Evolutionary conservation across 2,888 invertebrate species (phyloP).

Genomic region (Smittia aterrima): DNA sequence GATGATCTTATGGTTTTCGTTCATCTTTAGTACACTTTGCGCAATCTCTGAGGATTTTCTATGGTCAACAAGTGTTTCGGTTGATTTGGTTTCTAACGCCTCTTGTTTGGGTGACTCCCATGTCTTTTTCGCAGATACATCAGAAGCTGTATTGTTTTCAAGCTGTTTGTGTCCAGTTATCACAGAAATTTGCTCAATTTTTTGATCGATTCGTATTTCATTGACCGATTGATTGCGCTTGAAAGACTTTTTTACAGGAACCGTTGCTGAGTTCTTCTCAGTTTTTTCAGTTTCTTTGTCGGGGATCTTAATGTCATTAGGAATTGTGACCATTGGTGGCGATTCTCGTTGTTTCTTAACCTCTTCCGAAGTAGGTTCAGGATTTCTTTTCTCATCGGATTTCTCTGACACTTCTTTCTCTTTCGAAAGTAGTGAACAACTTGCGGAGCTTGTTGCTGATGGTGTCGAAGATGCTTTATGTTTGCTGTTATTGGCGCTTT

Average conservation of each 20-base stretch:
- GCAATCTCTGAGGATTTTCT: slow-evolving; percentile 1
- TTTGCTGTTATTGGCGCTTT: slow-evolving; percentile 34
- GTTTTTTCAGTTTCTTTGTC: not conserved
- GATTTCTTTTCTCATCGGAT: not conserved
- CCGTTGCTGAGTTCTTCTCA: slow-evolving; percentile 7
- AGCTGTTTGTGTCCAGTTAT: slow-evolving; percentile 22
- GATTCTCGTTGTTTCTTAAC: slow-evolving; percentile 13
- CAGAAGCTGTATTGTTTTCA: not conserved
- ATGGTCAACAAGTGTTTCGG: not conserved
- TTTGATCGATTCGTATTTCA: not conserved
- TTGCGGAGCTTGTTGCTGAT: not conserved
- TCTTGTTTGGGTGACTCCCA: not conserved
- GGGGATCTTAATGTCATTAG: not conserved
- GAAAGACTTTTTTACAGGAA: slow-evolving; percentile 21
- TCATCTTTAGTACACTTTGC: slow-evolving; percentile 43
- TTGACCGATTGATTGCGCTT: slow-evolving; percentile 6
- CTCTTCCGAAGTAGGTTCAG: not conserved
- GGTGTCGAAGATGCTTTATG: not conserved
- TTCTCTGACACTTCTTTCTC: not conserved
- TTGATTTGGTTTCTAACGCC: not conserved
- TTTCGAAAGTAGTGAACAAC: not conserved
- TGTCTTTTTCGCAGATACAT: not conserved
- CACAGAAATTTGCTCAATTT: slow-evolving; percentile 38
- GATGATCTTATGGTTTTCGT: slow-evolving; percentile 43
- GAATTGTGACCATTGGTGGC: not conserved